Conservation (phyloP, 2,113 vertebrate genomes). For the Rhipidura dahli region DNA sequence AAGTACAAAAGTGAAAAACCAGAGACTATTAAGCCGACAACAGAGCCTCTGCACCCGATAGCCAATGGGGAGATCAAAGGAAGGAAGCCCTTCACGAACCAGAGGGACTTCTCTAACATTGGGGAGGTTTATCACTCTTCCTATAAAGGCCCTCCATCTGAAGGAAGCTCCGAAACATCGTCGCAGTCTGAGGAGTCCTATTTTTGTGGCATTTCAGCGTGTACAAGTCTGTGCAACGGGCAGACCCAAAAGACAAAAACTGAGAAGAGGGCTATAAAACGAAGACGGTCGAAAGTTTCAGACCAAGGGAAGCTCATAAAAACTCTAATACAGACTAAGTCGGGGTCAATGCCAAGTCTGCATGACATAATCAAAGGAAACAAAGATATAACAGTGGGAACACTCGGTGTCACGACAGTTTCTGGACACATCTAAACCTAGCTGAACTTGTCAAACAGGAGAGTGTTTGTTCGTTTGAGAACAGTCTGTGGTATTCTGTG, state of each 20-base stretch:
- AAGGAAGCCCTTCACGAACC: conserved; percentile 80
- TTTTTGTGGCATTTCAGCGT: conserved; percentile 83
- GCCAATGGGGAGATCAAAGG: conserved; percentile 81
- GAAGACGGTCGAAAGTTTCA: conserved; percentile 85
- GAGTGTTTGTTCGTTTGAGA: conserved; percentile 70
- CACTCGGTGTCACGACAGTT: conserved; percentile 87
- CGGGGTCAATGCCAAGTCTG: conserved; percentile 85
- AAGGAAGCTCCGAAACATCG: conserved; percentile 88
- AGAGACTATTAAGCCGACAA: conserved; percentile 80
- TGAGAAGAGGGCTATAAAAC: conserved; percentile 89
- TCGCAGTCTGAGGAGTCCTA: conserved; percentile 93
- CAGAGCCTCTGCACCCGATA: conserved; percentile 65
- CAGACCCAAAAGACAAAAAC: conserved; percentile 84
- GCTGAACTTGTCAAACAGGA: conserved; percentile 61
- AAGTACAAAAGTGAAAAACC: conserved; percentile 90
- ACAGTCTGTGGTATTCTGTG: conserved; percentile 72
- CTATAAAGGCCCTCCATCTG: conserved; percentile 81
- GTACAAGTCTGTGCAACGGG: conserved; percentile 83
- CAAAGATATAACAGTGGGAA: conserved; percentile 87
- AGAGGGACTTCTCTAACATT: conserved; percentile 79
- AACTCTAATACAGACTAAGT: conserved; percentile 84
- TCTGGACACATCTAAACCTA: conserved; percentile 86
- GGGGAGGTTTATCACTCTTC: conserved; percentile 79
- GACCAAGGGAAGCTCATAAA: conserved; percentile 83
- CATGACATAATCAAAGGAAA: conserved; percentile 94